phyloP scores from a whole-genome alignment of 2,888 invertebrate genomes.

The Coelopa pilipes region DNA sequence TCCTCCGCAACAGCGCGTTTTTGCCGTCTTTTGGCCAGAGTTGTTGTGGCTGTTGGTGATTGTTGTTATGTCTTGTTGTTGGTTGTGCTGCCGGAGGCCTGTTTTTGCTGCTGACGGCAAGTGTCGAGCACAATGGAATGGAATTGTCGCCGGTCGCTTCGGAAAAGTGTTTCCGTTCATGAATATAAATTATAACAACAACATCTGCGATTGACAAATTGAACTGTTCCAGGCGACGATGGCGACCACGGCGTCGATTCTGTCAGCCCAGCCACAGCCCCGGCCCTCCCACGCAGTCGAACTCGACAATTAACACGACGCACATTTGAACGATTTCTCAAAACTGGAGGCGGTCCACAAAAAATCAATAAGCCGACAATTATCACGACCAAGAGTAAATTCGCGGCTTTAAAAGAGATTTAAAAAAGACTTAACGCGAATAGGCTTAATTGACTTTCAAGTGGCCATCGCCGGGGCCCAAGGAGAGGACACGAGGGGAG shows the following conservation, averaged over 20 bases:
- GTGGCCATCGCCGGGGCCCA: not conserved
- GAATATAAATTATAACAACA: slow-evolving; percentile 45
- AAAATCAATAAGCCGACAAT: not conserved
- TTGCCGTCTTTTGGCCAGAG: too few species aligned
- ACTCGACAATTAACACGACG: slow-evolving; percentile 8
- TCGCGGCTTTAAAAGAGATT: slow-evolving; percentile 7
- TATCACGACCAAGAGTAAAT: not conserved
- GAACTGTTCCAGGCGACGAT: slow-evolving; percentile 29
- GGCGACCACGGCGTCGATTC: not conserved
- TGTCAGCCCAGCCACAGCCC: slow-evolving; percentile 19
- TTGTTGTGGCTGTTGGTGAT: not conserved
- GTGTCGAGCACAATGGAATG: too few species aligned
- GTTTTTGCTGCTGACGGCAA: not conserved
- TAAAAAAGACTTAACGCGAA: slow-evolving; percentile 12
- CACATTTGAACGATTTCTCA: not conserved
- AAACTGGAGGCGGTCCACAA: not conserved
- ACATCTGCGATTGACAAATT: slow-evolving; percentile 48
- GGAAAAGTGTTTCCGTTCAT: slow-evolving; percentile 30
- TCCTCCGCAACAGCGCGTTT: too few species aligned
- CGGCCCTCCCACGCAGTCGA: not conserved
- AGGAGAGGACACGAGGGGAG: too few species aligned
- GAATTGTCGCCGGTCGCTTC: not conserved
- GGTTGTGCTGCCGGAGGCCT: not conserved
- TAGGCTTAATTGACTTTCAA: slow-evolving; percentile 18
- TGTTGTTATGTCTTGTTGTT: not conserved